These are phyloP conservation scores for Dendrolimus kikuchii DNA, from an alignment of 1,140 invertebrate genomes.

Conservation along the genomic window DNA sequence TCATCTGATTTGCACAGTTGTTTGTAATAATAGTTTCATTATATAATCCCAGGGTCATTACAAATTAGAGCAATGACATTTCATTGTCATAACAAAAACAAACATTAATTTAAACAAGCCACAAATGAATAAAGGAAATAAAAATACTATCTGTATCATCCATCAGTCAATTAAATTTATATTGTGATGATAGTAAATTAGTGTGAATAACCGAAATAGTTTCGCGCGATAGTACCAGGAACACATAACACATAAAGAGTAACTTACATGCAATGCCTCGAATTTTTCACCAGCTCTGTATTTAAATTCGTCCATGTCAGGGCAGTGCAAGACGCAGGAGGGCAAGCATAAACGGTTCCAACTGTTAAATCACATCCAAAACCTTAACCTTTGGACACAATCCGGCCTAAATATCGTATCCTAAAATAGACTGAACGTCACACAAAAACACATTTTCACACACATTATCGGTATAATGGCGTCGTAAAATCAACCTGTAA, in stretches of 20 bases:
- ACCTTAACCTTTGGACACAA: slow-evolving; percentile 65
- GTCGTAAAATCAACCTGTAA: slow-evolving; percentile 6
- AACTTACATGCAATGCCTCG: slow-evolving; percentile 56
- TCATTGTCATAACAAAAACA: slow-evolving; percentile 20
- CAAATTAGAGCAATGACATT: slow-evolving; percentile 24
- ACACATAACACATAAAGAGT: slow-evolving; percentile 16
- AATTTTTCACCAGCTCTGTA: slow-evolving; percentile 54
- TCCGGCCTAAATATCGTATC: slow-evolving; percentile 48
- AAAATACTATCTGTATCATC: not conserved
- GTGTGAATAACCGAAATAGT: slow-evolving; percentile 15
- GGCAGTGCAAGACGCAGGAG: slow-evolving; percentile 25
- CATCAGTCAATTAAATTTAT: not conserved
- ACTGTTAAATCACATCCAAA: slow-evolving; percentile 48
- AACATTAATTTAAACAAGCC: slow-evolving; percentile 5
- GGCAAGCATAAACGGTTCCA: slow-evolving; percentile 29
- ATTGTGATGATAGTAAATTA: slow-evolving; percentile 4
- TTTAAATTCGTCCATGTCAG: slow-evolving; percentile 60
- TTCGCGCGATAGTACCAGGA: slow-evolving; percentile 28
- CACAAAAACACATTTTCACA: slow-evolving; percentile 13
- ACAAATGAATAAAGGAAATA: not conserved
- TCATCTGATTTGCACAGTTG: too few relatives aligned
- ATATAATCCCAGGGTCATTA: slow-evolving; percentile 47
- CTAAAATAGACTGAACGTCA: slow-evolving; percentile 60
- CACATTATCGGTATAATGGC: slow-evolving; percentile 8
- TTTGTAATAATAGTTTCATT: slow-evolving; percentile 18